Base-by-base conservation (phyloP, 1,140 invertebrate species). In the Monomorium pharaonis region DNA sequence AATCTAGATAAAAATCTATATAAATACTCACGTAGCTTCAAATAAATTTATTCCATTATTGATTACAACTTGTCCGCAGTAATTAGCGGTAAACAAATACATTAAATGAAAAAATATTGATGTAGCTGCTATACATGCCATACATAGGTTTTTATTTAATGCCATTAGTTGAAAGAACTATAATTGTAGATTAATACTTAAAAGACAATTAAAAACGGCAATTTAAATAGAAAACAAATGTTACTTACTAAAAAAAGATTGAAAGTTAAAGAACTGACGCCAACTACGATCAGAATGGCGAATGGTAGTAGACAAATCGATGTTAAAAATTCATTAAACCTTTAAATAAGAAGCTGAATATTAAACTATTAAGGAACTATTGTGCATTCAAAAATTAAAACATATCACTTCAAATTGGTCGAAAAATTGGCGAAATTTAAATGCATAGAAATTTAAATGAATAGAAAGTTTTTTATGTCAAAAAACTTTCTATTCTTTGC, bases 201-300 rank as follows among this genome's bases (percentile, higher is more conserved):
- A 30, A 58, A 42, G 33, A 0, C 3, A 60, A 0, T 44, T 24
- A 2, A 12, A 2, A 37, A 63, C 51, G 16, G n/a, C n/a, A 84
- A 70, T 10, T 30, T 5, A 1, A 63, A 14, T 10, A 51, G 1
- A 49, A 1, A 18, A 51, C 14, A 18, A n/a, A 24, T 2, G 4
- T 42, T 30, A 51, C 81, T 77, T 58, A 84, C 81, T 62, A 63
- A n/a, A 51, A 63, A 76, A 30, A 76, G 27, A 62, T 7, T 76
- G 24, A 76, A 3, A 67, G 42, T 84, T 37, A 76, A 42, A 49
- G 70, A 76, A 9, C 12, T 42, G 1, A 84, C 30, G 3, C 81
- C 81, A 54, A 84, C 2, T 27, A 51, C 3, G 3, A 84, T 42
- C n/a, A 84, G 6, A 84, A 77, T 12, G n/a, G 12, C 37, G 2